These are phyloP conservation scores for Watsonalla binaria DNA, from an alignment of 2,888 invertebrate genomes.

Conservation along the genomic window DNA sequence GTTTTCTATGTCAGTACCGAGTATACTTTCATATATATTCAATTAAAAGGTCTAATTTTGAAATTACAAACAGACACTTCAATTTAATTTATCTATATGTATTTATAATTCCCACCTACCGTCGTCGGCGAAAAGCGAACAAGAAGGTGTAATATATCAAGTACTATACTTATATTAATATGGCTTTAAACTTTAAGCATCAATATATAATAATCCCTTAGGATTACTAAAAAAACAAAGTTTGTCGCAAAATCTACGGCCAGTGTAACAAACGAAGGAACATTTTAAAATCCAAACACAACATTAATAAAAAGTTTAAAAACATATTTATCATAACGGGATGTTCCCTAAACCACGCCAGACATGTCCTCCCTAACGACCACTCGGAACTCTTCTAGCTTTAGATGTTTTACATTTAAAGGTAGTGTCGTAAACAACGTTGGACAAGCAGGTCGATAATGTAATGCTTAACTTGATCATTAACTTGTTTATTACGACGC, in stretches of 20 bases:
- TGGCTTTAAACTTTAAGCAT: no score
- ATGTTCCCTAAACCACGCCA: slow-evolving; percentile 32
- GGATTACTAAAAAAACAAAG: neutral
- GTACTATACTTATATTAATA: no score
- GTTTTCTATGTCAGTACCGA: no score
- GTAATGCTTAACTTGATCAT: no score
- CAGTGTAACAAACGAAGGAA: slow-evolving; percentile 12
- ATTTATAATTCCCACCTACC: no score
- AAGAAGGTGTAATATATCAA: no score
- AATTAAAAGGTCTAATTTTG: no score
- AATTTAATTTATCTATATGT: no score
- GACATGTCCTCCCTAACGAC: slow-evolving; percentile 58
- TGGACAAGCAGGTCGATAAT: neutral
- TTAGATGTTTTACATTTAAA: slow-evolving; percentile 41
- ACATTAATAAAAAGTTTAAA: slow-evolving; percentile 42
- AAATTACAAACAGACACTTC: no score
- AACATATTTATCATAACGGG: slow-evolving; percentile 34
- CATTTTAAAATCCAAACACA: slow-evolving; percentile 21
- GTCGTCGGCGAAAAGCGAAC: no score
- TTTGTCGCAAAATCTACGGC: slow-evolving; percentile 6
- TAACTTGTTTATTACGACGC: no score
- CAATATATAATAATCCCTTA: neutral
- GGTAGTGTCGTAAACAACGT: neutral
- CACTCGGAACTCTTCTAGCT: slow-evolving; percentile 33
- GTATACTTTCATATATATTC: no score